Evolutionary conservation across 2,113 vertebrate species (phyloP).

Genomic region (Empidonax alnorum): DNA sequence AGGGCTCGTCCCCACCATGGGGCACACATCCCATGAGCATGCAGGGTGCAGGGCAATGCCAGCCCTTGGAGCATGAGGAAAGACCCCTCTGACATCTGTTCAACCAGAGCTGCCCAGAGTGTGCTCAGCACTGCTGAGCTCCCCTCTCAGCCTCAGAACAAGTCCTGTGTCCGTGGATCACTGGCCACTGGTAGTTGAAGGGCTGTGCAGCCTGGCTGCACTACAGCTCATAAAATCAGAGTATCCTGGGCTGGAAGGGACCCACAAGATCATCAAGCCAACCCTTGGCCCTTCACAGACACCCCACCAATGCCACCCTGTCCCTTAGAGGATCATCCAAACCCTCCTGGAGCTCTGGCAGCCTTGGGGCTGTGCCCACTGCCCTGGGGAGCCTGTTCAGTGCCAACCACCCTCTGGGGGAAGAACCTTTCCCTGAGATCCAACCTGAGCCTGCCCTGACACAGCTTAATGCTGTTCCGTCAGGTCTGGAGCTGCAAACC

Average conservation of each 20-base stretch:
- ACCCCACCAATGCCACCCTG: background rate
- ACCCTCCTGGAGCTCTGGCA: background rate
- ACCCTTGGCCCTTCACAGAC: background rate
- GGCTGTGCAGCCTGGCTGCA: background rate
- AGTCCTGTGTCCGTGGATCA: background rate
- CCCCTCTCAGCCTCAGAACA: background rate
- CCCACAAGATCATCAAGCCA: rapidly evolving
- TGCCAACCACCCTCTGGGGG: background rate
- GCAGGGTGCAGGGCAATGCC: background rate
- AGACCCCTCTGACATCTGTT: background rate
- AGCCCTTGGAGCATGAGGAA: background rate
- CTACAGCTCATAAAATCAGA: background rate
- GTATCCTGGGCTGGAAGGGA: background rate
- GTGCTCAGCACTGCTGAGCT: background rate
- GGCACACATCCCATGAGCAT: background rate
- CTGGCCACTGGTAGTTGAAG: rapidly evolving
- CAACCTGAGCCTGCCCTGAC: background rate
- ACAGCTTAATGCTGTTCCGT: background rate
- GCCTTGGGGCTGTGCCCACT: background rate
- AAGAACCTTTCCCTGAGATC: background rate
- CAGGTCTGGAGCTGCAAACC: background rate
- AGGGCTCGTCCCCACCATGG: background rate
- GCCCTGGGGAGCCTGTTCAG: background rate
- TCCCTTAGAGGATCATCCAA: background rate
- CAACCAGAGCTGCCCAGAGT: background rate